phyloP scores from a whole-genome alignment of 2,113 vertebrate species.

The Oceanodroma tethys region DNA sequence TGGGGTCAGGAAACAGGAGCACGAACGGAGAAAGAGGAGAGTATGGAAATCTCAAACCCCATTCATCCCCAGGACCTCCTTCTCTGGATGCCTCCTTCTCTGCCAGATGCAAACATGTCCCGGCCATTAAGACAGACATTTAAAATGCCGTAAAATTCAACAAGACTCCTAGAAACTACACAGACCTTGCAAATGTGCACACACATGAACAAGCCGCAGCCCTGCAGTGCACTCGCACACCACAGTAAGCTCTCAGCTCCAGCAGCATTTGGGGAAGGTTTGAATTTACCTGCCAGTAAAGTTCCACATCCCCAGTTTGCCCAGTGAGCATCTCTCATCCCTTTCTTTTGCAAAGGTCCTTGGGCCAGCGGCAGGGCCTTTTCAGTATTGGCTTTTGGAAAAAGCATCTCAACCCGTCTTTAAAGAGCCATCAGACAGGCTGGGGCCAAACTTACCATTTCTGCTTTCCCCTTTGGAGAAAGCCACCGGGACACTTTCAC shows the following conservation, averaged over 20 bases:
- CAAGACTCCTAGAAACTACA: neutral
- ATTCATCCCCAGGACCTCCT: neutral
- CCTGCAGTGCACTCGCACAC: rapidly evolving
- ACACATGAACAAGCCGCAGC: rapidly evolving
- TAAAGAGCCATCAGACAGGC: neutral
- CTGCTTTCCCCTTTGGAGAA: neutral
- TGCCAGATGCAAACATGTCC: neutral
- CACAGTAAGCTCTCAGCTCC: rapidly evolving
- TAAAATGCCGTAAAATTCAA: neutral
- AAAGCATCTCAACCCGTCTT: neutral
- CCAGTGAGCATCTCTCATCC: neutral
- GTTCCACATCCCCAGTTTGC: neutral
- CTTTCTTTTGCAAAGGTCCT: neutral
- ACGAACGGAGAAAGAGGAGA: neutral
- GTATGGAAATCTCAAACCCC: neutral
- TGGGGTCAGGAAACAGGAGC: neutral
- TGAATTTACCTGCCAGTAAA: neutral
- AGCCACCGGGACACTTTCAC: neutral
- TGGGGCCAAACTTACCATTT: rapidly evolving
- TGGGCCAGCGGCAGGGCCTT: neutral
- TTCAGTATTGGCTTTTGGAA: neutral
- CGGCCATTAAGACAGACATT: neutral
- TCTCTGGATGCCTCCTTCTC: neutral
- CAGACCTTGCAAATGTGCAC: too few relatives aligned
- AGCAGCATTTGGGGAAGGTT: neutral